These are phyloP conservation scores for Megalops atlanticus DNA, from an alignment of 2,113 vertebrate species.

Conservation along the genomic window DNA sequence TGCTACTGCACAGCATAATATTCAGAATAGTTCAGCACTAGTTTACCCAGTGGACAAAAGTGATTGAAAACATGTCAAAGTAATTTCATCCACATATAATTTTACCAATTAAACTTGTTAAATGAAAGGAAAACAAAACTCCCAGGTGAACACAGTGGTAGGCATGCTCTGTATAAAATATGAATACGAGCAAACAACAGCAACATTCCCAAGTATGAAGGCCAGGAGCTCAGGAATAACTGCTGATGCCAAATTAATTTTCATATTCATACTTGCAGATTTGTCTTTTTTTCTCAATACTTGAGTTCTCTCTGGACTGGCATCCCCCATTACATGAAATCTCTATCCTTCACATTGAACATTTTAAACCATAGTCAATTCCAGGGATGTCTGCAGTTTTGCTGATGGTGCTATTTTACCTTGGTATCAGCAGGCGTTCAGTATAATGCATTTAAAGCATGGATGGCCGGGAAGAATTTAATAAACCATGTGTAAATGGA, in stretches of 20 bases:
- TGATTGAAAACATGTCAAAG: no score
- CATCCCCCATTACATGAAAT: slow-evolving; percentile 13
- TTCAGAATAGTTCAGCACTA: no score
- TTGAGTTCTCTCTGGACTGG: slow-evolving; percentile 28
- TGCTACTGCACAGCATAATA: no score
- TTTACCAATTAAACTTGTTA: no score
- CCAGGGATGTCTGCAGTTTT: slow-evolving; percentile 40
- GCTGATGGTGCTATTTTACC: slow-evolving; percentile 38
- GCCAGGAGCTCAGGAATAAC: neutral
- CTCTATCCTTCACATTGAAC: slow-evolving; percentile 19
- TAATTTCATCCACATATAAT: no score
- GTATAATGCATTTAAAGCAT: slow-evolving; percentile 29
- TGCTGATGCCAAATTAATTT: neutral
- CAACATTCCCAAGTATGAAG: neutral
- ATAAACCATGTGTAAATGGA: slow-evolving; percentile 2
- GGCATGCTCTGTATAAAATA: no score
- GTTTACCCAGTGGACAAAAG: no score
- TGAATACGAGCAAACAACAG: no score
- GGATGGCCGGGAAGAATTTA: neutral
- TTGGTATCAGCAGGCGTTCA: slow-evolving; percentile 28
- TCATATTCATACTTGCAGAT: neutral
- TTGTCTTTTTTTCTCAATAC: slow-evolving; percentile 26
- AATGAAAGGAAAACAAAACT: neutral
- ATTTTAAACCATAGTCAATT: slow-evolving; percentile 42
- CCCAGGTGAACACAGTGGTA: no score